Evolutionary conservation across 2,888 invertebrate species (phyloP).

Genomic region (Chalcosyrphus nemorum): DNA sequence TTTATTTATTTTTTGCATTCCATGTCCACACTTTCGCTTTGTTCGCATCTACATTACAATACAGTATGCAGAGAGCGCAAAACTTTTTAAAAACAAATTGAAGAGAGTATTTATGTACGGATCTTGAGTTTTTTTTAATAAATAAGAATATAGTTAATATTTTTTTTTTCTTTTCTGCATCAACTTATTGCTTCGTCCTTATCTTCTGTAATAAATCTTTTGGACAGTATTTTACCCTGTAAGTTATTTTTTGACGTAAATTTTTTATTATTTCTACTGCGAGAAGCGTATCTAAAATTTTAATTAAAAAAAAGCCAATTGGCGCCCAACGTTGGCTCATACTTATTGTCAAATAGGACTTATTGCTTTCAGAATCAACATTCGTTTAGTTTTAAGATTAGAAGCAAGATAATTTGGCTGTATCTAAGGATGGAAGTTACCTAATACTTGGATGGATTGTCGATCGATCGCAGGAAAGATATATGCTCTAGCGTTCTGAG

Average conservation of each 20-base stretch:
- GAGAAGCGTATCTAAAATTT: neutral
- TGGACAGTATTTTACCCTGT: conserved; percentile 15
- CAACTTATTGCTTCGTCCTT: neutral
- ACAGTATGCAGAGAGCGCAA: neutral
- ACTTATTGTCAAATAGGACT: no score
- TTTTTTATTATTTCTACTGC: neutral
- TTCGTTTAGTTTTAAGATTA: no score
- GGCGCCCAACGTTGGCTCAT: no score
- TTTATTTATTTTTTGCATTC: no score
- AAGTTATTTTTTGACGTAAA: neutral
- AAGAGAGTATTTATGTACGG: no score
- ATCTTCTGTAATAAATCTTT: neutral
- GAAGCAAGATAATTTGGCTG: no score
- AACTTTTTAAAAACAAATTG: neutral
- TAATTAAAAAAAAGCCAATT: neutral
- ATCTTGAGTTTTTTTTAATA: no score
- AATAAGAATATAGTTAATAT: neutral
- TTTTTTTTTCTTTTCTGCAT: neutral
- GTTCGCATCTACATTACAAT: neutral
- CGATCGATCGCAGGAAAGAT: no score
- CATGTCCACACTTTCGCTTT: neutral
- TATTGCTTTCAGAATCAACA: no score
- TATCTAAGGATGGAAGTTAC: no score
- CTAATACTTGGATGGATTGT: no score
- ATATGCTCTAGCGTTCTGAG: no score